Evolutionary conservation across 2,797 vertebrate species (phyloP).

Genomic region (Sebastes trivittatus): DNA sequence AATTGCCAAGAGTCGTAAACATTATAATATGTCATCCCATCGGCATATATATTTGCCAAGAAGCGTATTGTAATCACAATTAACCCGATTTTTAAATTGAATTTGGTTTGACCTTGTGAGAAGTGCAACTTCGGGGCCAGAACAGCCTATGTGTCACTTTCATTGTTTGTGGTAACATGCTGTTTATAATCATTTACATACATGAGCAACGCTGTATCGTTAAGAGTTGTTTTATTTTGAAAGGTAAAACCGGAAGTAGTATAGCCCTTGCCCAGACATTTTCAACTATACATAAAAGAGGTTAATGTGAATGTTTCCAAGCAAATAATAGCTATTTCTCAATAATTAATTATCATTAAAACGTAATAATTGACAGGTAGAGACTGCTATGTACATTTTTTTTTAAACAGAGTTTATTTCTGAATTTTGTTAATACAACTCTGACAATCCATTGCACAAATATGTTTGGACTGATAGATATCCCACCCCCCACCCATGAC

Average conservation of each 20-base stretch:
- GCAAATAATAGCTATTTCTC: neutral
- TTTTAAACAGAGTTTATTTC: too few relatives aligned
- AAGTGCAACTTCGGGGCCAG: too few relatives aligned
- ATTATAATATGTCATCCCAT: neutral
- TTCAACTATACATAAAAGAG: neutral
- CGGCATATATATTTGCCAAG: neutral
- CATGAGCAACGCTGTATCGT: too few relatives aligned
- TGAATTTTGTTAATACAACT: too few relatives aligned
- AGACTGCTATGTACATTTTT: too few relatives aligned
- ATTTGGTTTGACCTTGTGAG: neutral
- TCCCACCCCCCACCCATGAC: too few relatives aligned
- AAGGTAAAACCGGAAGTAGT: neutral
- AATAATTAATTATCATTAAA: neutral
- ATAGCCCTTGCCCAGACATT: neutral
- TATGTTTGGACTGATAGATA: too few relatives aligned
- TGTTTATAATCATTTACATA: too few relatives aligned
- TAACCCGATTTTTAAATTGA: too few relatives aligned
- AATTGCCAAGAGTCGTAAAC: neutral
- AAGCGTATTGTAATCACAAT: neutral
- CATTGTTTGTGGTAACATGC: too few relatives aligned
- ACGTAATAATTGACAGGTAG: neutral
- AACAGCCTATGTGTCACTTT: too few relatives aligned
- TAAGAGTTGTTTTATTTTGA: neutral
- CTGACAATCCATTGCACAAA: too few relatives aligned
- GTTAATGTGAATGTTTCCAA: neutral